Percentiles rank a stretch among this genome's conserved stretches.
phyloP scores from a whole-genome alignment of 2,888 invertebrate species.

The Metallyticus violacea region DNA sequence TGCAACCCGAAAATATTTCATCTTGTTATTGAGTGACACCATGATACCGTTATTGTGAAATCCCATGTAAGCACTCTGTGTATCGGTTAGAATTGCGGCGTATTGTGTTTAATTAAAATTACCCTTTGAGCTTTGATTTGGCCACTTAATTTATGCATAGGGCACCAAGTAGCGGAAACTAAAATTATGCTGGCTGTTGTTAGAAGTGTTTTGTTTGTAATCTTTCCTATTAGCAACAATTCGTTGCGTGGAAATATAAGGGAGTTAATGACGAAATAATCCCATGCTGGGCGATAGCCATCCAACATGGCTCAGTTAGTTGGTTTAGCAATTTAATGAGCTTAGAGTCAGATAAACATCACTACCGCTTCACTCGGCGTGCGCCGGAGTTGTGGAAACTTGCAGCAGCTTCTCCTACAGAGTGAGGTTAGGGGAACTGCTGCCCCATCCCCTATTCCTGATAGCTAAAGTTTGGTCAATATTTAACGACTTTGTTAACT shows the following conservation, averaged over 20 bases:
- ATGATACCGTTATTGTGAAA: not conserved
- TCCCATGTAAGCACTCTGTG: not conserved
- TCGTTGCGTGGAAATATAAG: not conserved
- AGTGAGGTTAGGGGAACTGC: not conserved
- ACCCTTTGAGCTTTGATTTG: not conserved
- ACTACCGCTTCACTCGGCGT: conserved; percentile 1
- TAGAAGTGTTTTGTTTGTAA: not conserved
- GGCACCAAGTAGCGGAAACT: not conserved
- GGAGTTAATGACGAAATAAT: conserved; percentile 3
- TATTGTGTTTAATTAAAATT: not conserved
- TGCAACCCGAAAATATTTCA: not conserved
- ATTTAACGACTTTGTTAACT: conserved; percentile 3
- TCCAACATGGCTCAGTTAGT: not conserved
- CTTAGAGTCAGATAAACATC: conserved; percentile 15
- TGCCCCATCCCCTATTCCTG: not conserved
- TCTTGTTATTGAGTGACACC: not conserved
- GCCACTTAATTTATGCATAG: not conserved
- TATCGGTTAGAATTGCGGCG: not conserved
- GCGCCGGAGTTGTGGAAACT: conserved; percentile 8
- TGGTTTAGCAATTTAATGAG: conserved; percentile 18
- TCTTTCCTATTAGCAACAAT: not conserved
- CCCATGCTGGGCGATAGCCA: not conserved
- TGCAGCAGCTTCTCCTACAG: not conserved
- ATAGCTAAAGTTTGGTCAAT: conserved; percentile 10
- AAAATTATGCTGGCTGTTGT: not conserved